Conservation (phyloP, 1,140 invertebrate genomes). For the Pseudachorutes palmiensis region DNA sequence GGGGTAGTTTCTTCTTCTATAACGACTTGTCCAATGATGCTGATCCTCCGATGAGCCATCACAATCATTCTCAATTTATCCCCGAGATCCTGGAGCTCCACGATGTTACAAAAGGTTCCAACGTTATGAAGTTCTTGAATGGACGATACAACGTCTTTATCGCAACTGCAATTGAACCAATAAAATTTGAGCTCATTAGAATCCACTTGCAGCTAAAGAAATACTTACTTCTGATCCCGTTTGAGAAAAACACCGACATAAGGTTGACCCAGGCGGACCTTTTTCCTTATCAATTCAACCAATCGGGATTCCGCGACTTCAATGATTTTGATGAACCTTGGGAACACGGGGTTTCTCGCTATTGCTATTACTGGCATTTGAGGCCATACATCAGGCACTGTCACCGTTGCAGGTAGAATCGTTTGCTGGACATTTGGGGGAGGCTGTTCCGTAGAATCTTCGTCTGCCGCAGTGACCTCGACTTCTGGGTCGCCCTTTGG, state of each 20-base stretch:
- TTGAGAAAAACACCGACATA: slow-evolving; percentile 97
- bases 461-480: neutral
- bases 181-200: slow-evolving; percentile 1
- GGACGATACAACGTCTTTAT: slow-evolving; percentile 75
- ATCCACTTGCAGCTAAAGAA: neutral
- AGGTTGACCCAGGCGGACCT: slow-evolving; percentile 91
- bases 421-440: slow-evolving; percentile 16
- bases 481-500: neutral
- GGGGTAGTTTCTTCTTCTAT: slow-evolving; percentile 48
- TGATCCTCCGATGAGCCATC: slow-evolving; percentile 83
- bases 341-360: slow-evolving; percentile 90
- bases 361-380: slow-evolving; percentile 91
- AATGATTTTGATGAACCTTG: slow-evolving; percentile 94
- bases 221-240: slow-evolving; percentile 70
- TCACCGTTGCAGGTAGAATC: slow-evolving; percentile 65
- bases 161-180: slow-evolving; percentile 61
- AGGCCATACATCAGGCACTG: slow-evolving; percentile 95
- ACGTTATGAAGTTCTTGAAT: slow-evolving; percentile 81
- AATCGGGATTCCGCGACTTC: slow-evolving; percentile 82
- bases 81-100: slow-evolving; percentile 92
- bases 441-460: neutral
- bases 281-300: slow-evolving; percentile 83
- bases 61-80: slow-evolving; percentile 84
- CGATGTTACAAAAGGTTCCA: slow-evolving; percentile 96
- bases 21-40: slow-evolving; percentile 64